A percentile compares a stretch with the other conserved stretches of the same genome.
Conservation (phyloP, 2,113 vertebrate genomes). For the Anthoscopus minutus region DNA sequence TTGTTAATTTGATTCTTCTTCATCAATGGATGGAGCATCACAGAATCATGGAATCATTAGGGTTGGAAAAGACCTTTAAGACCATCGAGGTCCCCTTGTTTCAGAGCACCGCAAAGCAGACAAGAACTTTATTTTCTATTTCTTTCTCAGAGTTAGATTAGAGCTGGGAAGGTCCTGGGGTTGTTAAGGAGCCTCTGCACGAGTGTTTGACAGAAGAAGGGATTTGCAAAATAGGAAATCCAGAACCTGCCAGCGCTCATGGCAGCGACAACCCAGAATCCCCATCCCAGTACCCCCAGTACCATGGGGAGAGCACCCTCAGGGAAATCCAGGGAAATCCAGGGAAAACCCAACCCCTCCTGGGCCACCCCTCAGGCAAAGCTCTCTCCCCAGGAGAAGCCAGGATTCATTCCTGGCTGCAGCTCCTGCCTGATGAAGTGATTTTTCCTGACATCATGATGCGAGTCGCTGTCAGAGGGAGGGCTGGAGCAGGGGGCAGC, state of each 20-base stretch:
- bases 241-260: not conserved
- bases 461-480: not conserved
- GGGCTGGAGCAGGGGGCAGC: not conserved
- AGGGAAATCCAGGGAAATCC: not conserved
- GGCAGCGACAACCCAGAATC: not conserved
- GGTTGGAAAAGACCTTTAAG: not conserved
- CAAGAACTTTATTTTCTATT: not conserved
- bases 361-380: not conserved
- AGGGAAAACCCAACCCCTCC: not conserved
- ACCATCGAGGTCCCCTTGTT: too few species aligned
- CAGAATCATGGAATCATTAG: not conserved
- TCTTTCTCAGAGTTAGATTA: not conserved
- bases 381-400: not conserved
- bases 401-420: not conserved
- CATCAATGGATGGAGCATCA: not conserved
- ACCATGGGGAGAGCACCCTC: not conserved
- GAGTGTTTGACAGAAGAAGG: rapidly evolving
- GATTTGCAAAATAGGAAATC: rapidly evolving
- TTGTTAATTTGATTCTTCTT: not conserved
- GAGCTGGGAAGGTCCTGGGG: not conserved
- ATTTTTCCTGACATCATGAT: not conserved
- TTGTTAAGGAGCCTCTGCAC: rapidly evolving
- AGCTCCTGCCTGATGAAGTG: not conserved
- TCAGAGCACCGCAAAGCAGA: not conserved
- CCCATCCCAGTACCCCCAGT: not conserved